Base-by-base conservation (phyloP, 2,888 invertebrate species). In the Gymnosoma rotundatum region DNA sequence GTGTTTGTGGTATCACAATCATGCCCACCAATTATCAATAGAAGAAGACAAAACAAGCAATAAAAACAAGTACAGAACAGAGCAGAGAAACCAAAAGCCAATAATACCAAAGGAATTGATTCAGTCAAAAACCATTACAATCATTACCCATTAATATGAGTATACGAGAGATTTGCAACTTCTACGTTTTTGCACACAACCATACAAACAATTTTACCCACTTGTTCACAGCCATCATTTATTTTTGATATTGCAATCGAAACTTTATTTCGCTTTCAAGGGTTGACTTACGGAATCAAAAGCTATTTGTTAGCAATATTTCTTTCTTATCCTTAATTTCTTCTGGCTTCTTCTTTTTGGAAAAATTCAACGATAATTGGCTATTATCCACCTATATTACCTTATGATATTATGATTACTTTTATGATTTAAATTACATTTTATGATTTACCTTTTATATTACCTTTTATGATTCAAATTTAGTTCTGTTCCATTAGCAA, bases 111-210 rank as follows among this genome's bases (percentile, higher is more conserved):
- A 84, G 84, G 84, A 84, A 81, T 81, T 84, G 84, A 81, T 84
- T 84, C 78, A 84, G 81, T 84, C 84, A 84, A 78, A 81, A 84
- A 64, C 81, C 76, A 84, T 84, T 84, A 84, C 81, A 74, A 81
- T 84, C 84, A 84, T 84, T 84, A 70, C 64, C 81, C 84, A 74
- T 84, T 81, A 84, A 70, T 81, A 78, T 78, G 72, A 84, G 74
- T 80, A 64, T 69, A 78, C 81, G 78, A 63, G 54, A 58, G n/a
- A 66, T 56, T 14, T 64, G 38, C 42, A 36, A 42, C 66, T 60
- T 25, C n/a, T 21, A 18, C 58, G 32, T 56, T 48, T 32, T 10
- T n/a, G 52, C 16, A 45, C 12, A 50, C 10, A 42, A 16, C 3
- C 18, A 18, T 52, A 52, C 1, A 25, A 16, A 4, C 16, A 52